Evolutionary conservation across 2,113 vertebrate genomes (phyloP).

Genomic region (Centrocercus urophasianus): DNA sequence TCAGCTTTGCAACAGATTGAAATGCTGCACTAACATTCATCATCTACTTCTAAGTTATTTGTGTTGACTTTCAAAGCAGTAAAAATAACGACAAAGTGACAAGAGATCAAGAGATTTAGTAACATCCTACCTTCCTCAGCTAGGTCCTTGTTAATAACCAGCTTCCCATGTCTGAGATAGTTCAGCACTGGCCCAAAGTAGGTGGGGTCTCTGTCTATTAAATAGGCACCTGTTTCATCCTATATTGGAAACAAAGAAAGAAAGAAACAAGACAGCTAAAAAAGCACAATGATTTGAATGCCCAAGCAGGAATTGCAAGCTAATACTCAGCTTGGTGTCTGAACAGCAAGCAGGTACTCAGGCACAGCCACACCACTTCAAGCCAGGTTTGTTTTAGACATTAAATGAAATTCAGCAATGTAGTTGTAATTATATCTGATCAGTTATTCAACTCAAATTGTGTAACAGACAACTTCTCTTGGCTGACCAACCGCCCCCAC

Average conservation of each 20-base stretch:
- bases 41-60: neutral
- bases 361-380: neutral
- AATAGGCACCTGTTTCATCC: conserved; percentile 98
- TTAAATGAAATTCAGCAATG: neutral
- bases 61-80: neutral
- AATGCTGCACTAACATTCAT: neutral
- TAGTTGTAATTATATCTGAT: neutral
- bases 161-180: conserved; percentile 96
- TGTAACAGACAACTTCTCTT: neutral
- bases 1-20: neutral
- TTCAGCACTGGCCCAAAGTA: conserved; percentile 98
- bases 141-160: conserved; percentile 96
- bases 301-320: neutral
- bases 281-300: neutral
- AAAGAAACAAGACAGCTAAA: neutral
- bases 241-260: conserved; percentile 57
- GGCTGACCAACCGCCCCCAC: neutral
- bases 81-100: neutral
- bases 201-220: conserved; percentile 97
- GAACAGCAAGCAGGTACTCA: neutral
- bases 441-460: neutral
- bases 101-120: neutral
- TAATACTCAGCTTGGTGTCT: neutral
- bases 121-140: conserved; percentile 93
- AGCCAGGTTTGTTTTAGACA: neutral